Evolutionary conservation across 2,888 invertebrate species (phyloP), one percentile per base, ranked within the genome.

Genomic region (Agapostemon virescens): DNA sequence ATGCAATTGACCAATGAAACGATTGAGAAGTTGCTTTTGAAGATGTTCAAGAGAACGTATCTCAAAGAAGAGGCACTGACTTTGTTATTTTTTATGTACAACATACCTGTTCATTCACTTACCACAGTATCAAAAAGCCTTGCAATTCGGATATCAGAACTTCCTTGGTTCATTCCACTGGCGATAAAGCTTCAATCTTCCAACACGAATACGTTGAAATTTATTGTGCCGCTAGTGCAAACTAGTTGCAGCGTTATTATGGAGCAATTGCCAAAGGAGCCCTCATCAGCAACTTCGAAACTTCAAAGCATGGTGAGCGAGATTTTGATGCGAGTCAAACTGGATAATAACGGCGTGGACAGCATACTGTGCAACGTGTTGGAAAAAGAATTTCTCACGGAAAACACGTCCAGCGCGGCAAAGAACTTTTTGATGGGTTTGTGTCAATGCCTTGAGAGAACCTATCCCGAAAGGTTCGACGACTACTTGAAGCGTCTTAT

Each of bases 401-500:
- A 38, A 5, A 30, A 81, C 2, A 45, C 81, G 13, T 79, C 77
- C 17, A 68, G 52, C 2, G 64, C 69, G 4, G 77, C 84, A 0
- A 87, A 86, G 55, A 63, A 87, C 0, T 92, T 90, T 49, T 77
- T 92, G 1, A 82, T 84, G 0, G 77, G 83, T 3, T 70, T 92
- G 1, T 92, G 90, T 76, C 81, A 84, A 4, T 84, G 66, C 36
- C 90, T 97, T 2, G 97, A 97, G 91, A 93, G 92, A 6, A 95
- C 95, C 85, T 97, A 97, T 90, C 96, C 97, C 0, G 93, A 93
- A 0, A 94, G 94, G 17, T 97, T 97, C 90, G 97, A 97, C 88
- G 93, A 93, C 68, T 95, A 95, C 63, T 93, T 97, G 0, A 95
- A 95, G 86, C 93, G 93, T 23, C 93, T 95, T 36, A 94, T 95